Evolutionary conservation across 1,140 invertebrate genomes (phyloP).

Genomic region (Eumeta japonica): DNA sequence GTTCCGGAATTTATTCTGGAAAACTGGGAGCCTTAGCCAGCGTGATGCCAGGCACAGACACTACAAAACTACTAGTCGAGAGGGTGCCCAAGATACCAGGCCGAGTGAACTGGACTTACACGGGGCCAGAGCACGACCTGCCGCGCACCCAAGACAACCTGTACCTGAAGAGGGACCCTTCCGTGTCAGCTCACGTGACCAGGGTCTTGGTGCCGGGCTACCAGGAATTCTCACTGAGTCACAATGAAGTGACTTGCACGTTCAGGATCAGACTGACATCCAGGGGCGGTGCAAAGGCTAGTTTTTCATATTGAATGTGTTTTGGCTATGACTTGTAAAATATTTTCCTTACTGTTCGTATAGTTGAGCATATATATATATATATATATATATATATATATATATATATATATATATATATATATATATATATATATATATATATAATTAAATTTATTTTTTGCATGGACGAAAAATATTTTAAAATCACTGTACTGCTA

Average conservation of each 20-base stretch:
- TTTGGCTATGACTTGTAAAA: too few relatives aligned
- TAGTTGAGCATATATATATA: too few relatives aligned
- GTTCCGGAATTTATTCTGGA: conserved; percentile 64
- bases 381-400: too few relatives aligned
- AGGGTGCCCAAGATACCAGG: conserved; percentile 50
- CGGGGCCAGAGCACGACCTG: conserved; percentile 37
- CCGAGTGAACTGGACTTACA: conserved; percentile 21
- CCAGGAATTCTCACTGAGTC: conserved; percentile 32
- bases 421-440: too few relatives aligned
- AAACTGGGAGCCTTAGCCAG: conserved; percentile 44
- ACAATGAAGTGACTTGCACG: conserved; percentile 32
- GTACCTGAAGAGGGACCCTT: conserved; percentile 28
- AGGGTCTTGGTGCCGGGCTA: conserved; percentile 21
- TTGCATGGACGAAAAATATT: too few relatives aligned
- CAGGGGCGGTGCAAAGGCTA: too few relatives aligned
- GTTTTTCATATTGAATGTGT: too few relatives aligned
- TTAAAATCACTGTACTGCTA: too few relatives aligned
- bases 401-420: too few relatives aligned
- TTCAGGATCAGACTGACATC: conserved; percentile 36
- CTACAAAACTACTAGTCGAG: conserved; percentile 49
- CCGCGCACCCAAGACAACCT: conserved; percentile 24
- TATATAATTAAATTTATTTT: too few relatives aligned
- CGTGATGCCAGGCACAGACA: conserved; percentile 45
- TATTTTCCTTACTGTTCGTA: too few relatives aligned
- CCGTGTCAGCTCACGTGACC: conserved; percentile 26